Base-by-base conservation (phyloP, 2,797 vertebrate genomes). In the Gephyroberyx darwinii region DNA sequence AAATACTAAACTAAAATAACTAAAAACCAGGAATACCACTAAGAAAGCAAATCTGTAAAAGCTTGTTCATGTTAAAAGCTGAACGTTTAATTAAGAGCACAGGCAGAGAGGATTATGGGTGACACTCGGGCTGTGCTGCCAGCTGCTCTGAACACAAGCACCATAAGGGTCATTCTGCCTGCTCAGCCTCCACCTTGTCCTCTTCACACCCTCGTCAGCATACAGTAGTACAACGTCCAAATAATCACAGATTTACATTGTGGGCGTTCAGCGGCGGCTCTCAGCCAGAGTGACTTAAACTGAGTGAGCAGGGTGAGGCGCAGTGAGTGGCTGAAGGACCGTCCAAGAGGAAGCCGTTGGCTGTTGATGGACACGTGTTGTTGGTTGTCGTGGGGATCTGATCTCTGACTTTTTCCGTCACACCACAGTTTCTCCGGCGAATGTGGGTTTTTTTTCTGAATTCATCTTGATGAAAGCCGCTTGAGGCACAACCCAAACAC, bases 41-140 rank as follows among this genome's bases (percentile, higher is more conserved):
- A 50, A 66, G 19, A 51, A 55, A 3, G 10, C 7, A 51, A 51
- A 19, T 19, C 50, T 65, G 41, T 31, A 7, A 19, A 52, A 45
- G 20, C 22, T n/a, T 65, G 43, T 74, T 65, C 51, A 17, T n/a
- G 35, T 63, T 51, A 31, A 50, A 26, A 17, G 55, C 65, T 51
- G 73, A 78, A 83, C 85, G 71, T 85, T 84, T 85, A 84, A 88
- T 89, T 77, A 80, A n/a, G 48, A 72, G 62, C 68, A 61, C 68
- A 76, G 69, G 77, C 73, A 59, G 67, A 84, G 68, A 75, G 84
- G 89, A 89, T 90, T 89, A 89, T 74, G 74, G 76, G 81, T 75
- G 76, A 86, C 82, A 80, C 75, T 72, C 30, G 64, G 70, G 69
- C 81, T 71, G 74, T 9, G 8, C 39, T 57, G 80, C 82, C 89